Base-by-base conservation (phyloP, 2,888 invertebrate genomes). In the Cosmopolites sordidus region DNA sequence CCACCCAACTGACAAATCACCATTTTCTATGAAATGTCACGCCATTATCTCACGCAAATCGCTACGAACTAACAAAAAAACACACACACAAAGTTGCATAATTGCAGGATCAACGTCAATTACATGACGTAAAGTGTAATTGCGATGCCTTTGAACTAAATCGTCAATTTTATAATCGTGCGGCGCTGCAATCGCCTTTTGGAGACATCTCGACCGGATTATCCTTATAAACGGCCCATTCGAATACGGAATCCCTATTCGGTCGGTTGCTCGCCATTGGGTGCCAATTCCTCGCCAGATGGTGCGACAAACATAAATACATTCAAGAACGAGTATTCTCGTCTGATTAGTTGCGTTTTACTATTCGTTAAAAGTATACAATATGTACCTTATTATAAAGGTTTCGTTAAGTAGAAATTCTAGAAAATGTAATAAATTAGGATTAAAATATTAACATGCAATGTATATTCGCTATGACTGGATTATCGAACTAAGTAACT, bases 181-280 rank as follows among this genome's bases (percentile, higher is more conserved):
- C 33, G 33, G 33, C 33, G 11, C n/a, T 4, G 33, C n/a, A 11
- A 33, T 12, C 12, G n/a, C n/a, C 33, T 12, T 33, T 33, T 5
- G n/a, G 33, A 33, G 33, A 33, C 51, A 48, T 55, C 47, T 51
- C 43, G 38, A 43, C 50, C 47, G 38, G 48, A 55, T 55, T 55
- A 51, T 55, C 55, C 55, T 55, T 51, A 55, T 55, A 55, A 55
- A 55, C 47, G 51, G 43, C 22, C 44, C 14, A 41, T 43, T 55
- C 47, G 43, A 17, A 30, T 39, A 50, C 51, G 51, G 40, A 17
- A 45, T 50, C 51, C 39, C 40, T 15, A 50, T 50, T 40, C 15
- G 48, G 47, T 48, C 15, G 47, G 55, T 51, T 51, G 47, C 51
- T 43, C 55, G 48, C 55, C 51, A 50, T 15, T 55, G 55, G 55